Conservation (phyloP, 1,140 invertebrate species). For the Melanaphis sacchari region DNA sequence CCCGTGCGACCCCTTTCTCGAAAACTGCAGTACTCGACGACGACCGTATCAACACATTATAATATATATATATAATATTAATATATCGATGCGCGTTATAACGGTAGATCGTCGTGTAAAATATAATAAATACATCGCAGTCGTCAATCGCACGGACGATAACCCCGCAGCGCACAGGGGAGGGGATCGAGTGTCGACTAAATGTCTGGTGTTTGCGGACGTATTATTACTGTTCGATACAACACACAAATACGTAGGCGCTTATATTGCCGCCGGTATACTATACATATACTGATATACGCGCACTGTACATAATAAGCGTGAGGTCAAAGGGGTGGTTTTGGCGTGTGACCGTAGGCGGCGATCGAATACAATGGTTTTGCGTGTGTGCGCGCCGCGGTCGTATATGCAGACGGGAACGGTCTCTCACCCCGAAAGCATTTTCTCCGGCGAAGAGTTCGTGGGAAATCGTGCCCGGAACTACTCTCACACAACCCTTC, state of each 20-base stretch:
- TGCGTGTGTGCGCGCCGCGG: neutral
- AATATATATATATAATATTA: too few relatives aligned
- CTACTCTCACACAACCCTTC: slow-evolving; percentile 41
- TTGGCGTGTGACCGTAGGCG: slow-evolving; percentile 48
- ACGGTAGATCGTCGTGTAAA: neutral
- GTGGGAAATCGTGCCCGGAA: slow-evolving; percentile 48
- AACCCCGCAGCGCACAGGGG: neutral
- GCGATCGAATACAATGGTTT: slow-evolving; percentile 39
- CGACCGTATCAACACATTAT: neutral
- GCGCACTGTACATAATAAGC: neutral
- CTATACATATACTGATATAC: neutral
- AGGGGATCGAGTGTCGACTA: neutral
- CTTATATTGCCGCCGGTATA: neutral
- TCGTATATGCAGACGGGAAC: neutral
- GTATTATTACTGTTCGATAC: neutral
- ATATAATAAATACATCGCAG: neutral
- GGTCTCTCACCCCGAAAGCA: neutral
- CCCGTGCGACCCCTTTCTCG: slow-evolving; percentile 8
- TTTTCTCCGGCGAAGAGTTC: slow-evolving; percentile 24
- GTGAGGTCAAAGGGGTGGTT: slow-evolving; percentile 24
- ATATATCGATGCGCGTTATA: neutral
- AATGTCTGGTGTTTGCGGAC: slow-evolving; percentile 39
- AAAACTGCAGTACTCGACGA: neutral
- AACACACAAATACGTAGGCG: neutral
- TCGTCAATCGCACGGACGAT: neutral